A percentile compares a stretch with the other conserved stretches of the same genome.
Conservation (phyloP, 2,797 vertebrate genomes). For the Xenentodon cancila region DNA sequence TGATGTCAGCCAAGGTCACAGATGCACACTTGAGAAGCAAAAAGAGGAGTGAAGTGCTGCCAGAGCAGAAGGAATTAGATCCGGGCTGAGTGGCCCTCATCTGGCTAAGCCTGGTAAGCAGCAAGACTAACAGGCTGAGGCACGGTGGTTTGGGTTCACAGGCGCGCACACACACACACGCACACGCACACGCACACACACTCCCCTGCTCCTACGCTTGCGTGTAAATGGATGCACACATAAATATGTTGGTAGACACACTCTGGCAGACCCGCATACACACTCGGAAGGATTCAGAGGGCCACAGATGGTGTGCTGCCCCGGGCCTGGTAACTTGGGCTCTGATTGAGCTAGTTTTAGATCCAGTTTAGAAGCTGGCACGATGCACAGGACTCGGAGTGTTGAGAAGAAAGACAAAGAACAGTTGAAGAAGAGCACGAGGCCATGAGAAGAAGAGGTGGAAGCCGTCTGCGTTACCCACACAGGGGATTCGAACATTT, state of each 20-base stretch:
- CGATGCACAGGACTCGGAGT: conserved; percentile 51
- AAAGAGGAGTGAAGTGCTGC: conserved; percentile 72
- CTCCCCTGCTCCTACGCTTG: conserved; percentile 40
- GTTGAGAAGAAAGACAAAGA: conserved; percentile 69
- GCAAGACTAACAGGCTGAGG: conserved; percentile 80
- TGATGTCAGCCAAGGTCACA: conserved; percentile 78
- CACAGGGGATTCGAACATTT: conserved; percentile 63
- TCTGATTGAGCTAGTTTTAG: conserved; percentile 69
- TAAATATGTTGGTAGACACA: conserved; percentile 56
- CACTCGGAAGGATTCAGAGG: conserved; percentile 69
- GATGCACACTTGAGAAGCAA: conserved; percentile 73
- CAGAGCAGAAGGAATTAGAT: conserved; percentile 79
- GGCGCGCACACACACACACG: conserved; percentile 33
- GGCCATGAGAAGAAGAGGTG: conserved; percentile 38
- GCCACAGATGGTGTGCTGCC: conserved; percentile 78
- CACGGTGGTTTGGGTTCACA: conserved; percentile 69
- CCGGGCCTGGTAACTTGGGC: conserved; percentile 71
- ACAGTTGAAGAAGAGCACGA: conserved; percentile 56
- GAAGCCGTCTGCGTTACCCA: conserved; percentile 34
- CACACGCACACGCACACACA: conserved; percentile 10
- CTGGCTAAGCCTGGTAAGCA: conserved; percentile 81
- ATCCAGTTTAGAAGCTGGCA: conserved; percentile 66
- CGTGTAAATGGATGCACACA: conserved; percentile 56
- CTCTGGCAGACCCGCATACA: conserved; percentile 37
- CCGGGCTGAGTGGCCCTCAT: conserved; percentile 76